These are phyloP conservation scores for Trissolcus brochymenae DNA, from an alignment of 2,888 invertebrate species.

Conservation along the genomic window DNA sequence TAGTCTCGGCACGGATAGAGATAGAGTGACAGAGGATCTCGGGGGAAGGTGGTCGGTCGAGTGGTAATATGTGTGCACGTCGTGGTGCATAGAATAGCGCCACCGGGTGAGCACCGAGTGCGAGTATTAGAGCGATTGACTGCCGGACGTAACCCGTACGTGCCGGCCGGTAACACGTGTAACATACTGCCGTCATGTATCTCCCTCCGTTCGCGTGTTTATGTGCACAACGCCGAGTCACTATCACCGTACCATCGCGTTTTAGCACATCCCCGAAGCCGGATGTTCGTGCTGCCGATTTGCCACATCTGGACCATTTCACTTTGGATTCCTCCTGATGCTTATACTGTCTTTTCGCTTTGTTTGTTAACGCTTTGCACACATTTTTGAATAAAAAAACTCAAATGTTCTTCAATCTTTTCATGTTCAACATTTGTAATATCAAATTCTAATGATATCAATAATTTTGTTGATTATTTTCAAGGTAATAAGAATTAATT, in stretches of 20 bases:
- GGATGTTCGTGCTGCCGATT: conserved; percentile 59
- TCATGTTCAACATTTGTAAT: too few species aligned
- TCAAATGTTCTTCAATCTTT: background rate
- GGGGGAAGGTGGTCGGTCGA: conserved; percentile 23
- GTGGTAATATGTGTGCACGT: conserved; percentile 42
- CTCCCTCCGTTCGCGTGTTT: conserved; percentile 72
- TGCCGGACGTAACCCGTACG: conserved; percentile 76
- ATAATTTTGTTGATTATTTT: too few species aligned
- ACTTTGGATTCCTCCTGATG: conserved; percentile 36
- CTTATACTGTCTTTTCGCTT: conserved; percentile 34
- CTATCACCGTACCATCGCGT: conserved; percentile 61
- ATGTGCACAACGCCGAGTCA: conserved; percentile 65
- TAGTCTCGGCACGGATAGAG: conserved; percentile 68
- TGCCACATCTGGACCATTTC: conserved; percentile 62
- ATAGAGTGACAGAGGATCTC: conserved; percentile 55
- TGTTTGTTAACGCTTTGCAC: conserved; percentile 15
- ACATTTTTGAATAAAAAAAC: conserved; percentile 8
- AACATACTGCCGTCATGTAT: conserved; percentile 76
- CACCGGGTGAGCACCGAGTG: conserved; percentile 63
- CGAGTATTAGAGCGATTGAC: conserved; percentile 76
- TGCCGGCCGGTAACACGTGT: conserved; percentile 75
- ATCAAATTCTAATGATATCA: too few species aligned
- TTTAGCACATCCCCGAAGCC: conserved; percentile 63
- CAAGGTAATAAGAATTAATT: too few species aligned
- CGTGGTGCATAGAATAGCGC: conserved; percentile 40